phyloP scores from a whole-genome alignment of 2,797 vertebrate species.

The Amniataba percoides region DNA sequence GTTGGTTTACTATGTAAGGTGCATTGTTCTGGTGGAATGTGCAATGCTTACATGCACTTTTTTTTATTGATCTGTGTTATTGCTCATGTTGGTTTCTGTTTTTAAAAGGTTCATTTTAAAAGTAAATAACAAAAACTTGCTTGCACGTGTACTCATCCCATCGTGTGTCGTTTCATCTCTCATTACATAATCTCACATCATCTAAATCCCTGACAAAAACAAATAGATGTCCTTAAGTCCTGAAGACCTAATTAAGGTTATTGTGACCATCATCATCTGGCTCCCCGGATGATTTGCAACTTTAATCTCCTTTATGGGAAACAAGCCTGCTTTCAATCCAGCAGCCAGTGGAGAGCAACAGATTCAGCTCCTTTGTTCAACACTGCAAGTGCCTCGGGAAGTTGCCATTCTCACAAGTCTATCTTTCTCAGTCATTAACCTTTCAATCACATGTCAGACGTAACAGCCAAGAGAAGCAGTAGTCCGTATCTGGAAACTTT shows the following conservation, averaged over 20 bases:
- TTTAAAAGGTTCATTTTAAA: too few species aligned
- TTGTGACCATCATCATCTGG: background rate
- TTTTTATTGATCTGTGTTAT: too few species aligned
- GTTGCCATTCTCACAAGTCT: background rate
- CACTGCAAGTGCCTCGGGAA: background rate
- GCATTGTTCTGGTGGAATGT: background rate
- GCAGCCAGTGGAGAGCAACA: background rate
- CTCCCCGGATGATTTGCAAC: background rate
- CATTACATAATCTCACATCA: background rate
- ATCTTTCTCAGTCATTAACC: background rate
- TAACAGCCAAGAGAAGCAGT: background rate
- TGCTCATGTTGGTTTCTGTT: background rate
- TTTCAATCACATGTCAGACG: conserved; percentile 9
- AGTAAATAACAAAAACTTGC: too few species aligned
- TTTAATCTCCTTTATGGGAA: conserved; percentile 21
- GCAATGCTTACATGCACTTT: background rate
- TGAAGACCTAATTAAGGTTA: conserved; percentile 18
- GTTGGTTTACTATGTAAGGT: background rate
- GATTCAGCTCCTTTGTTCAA: too few species aligned
- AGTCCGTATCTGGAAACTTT: conserved; percentile 5
- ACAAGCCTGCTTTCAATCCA: background rate
- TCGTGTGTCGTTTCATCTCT: too few species aligned
- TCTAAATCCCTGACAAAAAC: conserved; percentile 4
- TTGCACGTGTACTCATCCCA: too few species aligned
- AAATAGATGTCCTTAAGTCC: background rate